These are phyloP conservation scores for Pammene fasciana DNA, from an alignment of 2,888 invertebrate genomes.

Conservation along the genomic window DNA sequence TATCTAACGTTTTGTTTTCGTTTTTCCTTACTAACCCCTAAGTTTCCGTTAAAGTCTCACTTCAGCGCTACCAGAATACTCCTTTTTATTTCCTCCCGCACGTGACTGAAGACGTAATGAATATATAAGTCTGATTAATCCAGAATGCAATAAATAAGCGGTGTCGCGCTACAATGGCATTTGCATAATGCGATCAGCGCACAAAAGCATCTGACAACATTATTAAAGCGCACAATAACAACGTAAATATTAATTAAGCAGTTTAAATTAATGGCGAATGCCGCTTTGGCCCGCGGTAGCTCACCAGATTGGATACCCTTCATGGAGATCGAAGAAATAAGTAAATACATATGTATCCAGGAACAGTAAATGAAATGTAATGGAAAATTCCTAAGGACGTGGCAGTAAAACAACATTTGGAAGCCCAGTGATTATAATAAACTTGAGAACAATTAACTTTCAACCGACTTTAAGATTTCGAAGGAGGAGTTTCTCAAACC, in stretches of 20 bases:
- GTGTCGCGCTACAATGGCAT: conserved; percentile 34
- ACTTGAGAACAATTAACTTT: too few species aligned
- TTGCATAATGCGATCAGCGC: conserved; percentile 46
- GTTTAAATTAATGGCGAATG: conserved; percentile 46
- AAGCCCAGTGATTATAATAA: too few species aligned
- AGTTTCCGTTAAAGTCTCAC: conserved; percentile 9
- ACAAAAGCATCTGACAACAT: conserved; percentile 45
- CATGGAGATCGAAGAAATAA: not conserved
- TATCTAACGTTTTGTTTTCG: not conserved
- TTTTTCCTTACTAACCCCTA: not conserved
- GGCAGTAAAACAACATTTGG: too few species aligned
- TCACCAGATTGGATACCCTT: not conserved
- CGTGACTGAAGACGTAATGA: conserved; percentile 38
- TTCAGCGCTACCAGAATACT: conserved; percentile 16
- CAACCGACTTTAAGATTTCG: too few species aligned
- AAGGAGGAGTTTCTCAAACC: too few species aligned
- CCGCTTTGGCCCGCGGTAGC: conserved; percentile 20
- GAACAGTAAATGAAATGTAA: too few species aligned
- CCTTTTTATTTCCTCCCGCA: conserved; percentile 13
- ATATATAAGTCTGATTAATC: conserved; percentile 36
- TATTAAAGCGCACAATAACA: conserved; percentile 51
- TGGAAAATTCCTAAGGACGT: too few species aligned
- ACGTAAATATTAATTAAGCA: conserved; percentile 57
- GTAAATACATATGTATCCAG: too few species aligned
- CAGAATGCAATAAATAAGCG: conserved; percentile 37